Base-by-base conservation (phyloP, 2,113 vertebrate genomes). In the Ochotona curzoniae region DNA sequence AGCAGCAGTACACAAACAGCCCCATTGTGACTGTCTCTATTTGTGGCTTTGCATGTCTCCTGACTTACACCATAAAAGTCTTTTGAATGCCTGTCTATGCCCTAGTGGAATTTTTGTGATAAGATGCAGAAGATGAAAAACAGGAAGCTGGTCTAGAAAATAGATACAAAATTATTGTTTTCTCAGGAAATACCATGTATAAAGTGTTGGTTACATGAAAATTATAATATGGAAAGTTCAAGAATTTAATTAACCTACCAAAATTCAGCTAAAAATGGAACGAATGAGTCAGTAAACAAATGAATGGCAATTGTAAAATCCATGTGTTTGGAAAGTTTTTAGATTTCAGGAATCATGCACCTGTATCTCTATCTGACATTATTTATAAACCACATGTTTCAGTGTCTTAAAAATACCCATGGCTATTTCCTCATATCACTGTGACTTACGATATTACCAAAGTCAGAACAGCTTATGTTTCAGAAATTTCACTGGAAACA, bases 121-220 rank as follows among this genome's bases (percentile, higher is more conserved):
- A 80, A 87, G 47, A 78, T 76, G 35, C 30, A 66, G 64, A 90
- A 76, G 28, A 76, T 75, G 61, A 66, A 23, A 64, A 93, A 75
- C 8, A 85, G 49, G 28, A 28, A 93, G 74, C 25, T n/a, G 69
- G 21, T 78, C n/a, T n/a, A 63, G 23, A 30, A 71, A 61, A 57
- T 2, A 93, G 61, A 89, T 14, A 57, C 30, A 67, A 75, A 83
- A 86, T 76, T 51, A 30, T 44, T 81, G 57, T 70, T 57, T 35
- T 80, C 54, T 90, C 61, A 44, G 60, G 63, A 82, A 89, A 82
- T 21, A 74, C 54, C 32, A n/a, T 23, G 4, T 75, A 12, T 49
- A 69, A 61, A 87, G 61, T 64, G 20, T 66, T 82, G 71, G 25
- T 79, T 91, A 57, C 20, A 47, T 15, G 2, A 83, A 93, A 82